phyloP scores from a whole-genome alignment of 2,797 vertebrate genomes.

The Alca torda region DNA sequence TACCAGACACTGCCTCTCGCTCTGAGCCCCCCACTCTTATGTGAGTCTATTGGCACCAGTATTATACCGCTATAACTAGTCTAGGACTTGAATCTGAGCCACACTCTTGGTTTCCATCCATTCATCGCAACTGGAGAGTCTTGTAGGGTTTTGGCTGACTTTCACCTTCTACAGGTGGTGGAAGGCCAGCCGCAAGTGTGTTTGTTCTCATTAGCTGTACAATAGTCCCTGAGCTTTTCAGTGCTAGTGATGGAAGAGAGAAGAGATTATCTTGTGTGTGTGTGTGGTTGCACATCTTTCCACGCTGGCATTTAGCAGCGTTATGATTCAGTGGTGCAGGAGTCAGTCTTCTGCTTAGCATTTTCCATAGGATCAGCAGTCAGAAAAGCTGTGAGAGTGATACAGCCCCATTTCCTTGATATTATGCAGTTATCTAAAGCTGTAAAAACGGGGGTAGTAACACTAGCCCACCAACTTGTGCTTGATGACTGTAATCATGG shows the following conservation, averaged over 20 bases:
- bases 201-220: not conserved
- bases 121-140: not conserved
- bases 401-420: not conserved
- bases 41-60: not conserved
- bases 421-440: not conserved
- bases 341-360: not conserved
- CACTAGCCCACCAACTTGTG: not conserved
- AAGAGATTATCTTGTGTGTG: not conserved
- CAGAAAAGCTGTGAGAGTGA: not conserved
- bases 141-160: not conserved
- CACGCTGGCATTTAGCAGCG: not conserved
- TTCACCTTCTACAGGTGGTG: constrained; percentile 25
- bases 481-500: constrained; percentile 41
- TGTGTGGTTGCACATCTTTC: not conserved
- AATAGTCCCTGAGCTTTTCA: not conserved
- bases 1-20: not conserved
- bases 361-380: not conserved
- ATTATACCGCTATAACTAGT: not conserved
- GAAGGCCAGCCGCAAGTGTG: not conserved
- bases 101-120: not conserved
- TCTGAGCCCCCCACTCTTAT: not conserved
- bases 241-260: not conserved
- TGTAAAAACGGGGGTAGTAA: not conserved
- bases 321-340: not conserved
- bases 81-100: constrained; percentile 30